Conservation (phyloP, 1,140 invertebrate species). For the Acromyrmex charruanus region DNA sequence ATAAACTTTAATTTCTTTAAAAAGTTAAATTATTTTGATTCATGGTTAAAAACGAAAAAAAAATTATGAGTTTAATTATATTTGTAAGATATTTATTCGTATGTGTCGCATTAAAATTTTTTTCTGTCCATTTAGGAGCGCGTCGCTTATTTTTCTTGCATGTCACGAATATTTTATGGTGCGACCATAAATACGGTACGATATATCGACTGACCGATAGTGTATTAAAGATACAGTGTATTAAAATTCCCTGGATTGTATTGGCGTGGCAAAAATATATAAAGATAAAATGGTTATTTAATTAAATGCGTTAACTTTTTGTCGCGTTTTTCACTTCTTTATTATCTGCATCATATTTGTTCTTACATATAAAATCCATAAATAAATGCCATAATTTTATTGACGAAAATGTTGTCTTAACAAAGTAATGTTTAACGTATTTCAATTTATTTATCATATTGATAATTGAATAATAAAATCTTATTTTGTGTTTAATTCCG, state of each 20-base stretch:
- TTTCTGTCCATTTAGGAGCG: neutral
- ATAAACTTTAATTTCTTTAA: neutral
- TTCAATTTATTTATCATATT: neutral
- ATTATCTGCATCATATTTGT: neutral
- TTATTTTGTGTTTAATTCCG: neutral
- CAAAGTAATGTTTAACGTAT: neutral
- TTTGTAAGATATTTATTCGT: conserved; percentile 11
- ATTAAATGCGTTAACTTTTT: conserved; percentile 50
- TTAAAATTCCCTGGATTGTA: conserved; percentile 18
- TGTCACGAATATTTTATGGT: conserved; percentile 47
- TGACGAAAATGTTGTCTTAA: neutral
- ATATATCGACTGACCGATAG: conserved; percentile 48
- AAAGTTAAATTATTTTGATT: neutral
- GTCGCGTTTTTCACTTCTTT: neutral
- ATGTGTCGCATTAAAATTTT: conserved; percentile 16
- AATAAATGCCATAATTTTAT: neutral
- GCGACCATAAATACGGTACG: conserved; percentile 29
- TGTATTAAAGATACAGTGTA: conserved; percentile 7
- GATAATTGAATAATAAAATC: neutral
- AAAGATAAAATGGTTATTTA: conserved; percentile 19
- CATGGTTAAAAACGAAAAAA: neutral
- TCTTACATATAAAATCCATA: conserved; percentile 17
- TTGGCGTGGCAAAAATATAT: conserved; percentile 25
- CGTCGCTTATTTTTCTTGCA: neutral
- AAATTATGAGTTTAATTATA: conserved; percentile 5